A percentile compares a stretch with the other conserved stretches of the same genome.
Conservation (phyloP, 2,797 vertebrate genomes). For the Myoxocephalus aenaeus region DNA sequence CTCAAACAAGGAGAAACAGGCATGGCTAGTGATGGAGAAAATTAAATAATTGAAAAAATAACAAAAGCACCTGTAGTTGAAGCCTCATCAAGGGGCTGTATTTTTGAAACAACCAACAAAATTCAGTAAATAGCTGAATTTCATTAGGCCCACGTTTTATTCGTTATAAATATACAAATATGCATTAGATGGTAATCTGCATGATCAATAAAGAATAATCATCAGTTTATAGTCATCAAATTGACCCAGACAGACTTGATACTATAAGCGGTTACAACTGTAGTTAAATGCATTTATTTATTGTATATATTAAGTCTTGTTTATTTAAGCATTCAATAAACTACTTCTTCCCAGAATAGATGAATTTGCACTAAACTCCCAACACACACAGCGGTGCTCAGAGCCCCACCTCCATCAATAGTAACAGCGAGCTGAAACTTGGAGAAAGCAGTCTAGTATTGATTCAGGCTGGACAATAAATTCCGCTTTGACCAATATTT, state of each 20-base stretch:
- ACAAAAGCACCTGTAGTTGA: not conserved
- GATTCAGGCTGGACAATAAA: conserved; percentile 41
- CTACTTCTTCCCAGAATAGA: not conserved
- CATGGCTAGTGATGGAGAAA: not conserved
- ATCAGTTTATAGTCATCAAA: not conserved
- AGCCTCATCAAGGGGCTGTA: not conserved
- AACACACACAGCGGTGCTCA: conserved; percentile 14
- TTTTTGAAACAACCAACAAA: not conserved
- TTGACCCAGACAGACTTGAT: not conserved
- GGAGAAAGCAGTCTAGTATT: conserved; percentile 26
- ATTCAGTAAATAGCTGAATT: not conserved
- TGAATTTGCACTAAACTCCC: not conserved
- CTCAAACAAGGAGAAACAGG: not conserved
- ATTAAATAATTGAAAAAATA: too few species aligned
- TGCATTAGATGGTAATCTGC: not conserved
- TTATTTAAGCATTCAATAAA: not conserved
- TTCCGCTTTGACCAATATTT: conserved; percentile 34
- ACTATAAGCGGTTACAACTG: not conserved
- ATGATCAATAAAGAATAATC: not conserved
- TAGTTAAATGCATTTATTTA: not conserved
- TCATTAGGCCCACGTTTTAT: too few species aligned
- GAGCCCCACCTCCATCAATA: conserved; percentile 16
- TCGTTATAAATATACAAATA: not conserved
- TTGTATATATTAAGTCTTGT: not conserved
- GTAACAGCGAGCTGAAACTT: conserved; percentile 34